Conservation (phyloP, 2,888 invertebrate species). For the Thecophora atra region DNA sequence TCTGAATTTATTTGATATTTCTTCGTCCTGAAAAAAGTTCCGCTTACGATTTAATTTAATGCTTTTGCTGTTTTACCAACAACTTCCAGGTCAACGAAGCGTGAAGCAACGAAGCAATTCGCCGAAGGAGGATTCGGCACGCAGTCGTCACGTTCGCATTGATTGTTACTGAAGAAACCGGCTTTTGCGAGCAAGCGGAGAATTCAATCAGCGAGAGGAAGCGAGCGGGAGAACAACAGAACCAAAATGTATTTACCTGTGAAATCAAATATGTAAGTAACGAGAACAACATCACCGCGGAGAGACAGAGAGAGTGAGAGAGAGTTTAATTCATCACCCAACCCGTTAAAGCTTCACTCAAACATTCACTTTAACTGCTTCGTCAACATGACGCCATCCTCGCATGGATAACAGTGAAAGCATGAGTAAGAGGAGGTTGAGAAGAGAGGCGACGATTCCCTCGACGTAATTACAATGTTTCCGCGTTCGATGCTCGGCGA, state of each 20-base stretch:
- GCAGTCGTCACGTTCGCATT: neutral
- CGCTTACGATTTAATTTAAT: neutral
- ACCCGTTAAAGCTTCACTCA: neutral
- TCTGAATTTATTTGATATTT: neutral
- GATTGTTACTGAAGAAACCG: neutral
- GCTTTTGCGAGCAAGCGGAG: neutral
- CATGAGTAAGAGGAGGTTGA: neutral
- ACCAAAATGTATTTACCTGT: constrained; percentile 64
- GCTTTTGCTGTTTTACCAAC: neutral
- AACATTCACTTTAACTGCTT: neutral
- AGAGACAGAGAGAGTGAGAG: neutral
- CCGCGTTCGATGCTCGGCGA: no score
- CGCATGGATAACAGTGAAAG: no score
- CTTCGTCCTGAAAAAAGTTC: neutral
- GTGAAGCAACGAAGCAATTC: neutral
- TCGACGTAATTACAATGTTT: neutral
- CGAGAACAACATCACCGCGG: neutral
- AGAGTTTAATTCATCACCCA: neutral
- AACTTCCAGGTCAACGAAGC: constrained; percentile 15
- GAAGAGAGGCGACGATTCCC: neutral
- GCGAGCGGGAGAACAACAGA: constrained; percentile 22
- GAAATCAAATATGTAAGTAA: constrained; percentile 65
- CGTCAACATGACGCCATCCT: constrained; percentile 24
- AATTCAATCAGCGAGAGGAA: neutral
- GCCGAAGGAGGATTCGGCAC: neutral